Evolutionary conservation across 2,113 vertebrate genomes (phyloP).

Genomic region (Dissostichus mawsoni): DNA sequence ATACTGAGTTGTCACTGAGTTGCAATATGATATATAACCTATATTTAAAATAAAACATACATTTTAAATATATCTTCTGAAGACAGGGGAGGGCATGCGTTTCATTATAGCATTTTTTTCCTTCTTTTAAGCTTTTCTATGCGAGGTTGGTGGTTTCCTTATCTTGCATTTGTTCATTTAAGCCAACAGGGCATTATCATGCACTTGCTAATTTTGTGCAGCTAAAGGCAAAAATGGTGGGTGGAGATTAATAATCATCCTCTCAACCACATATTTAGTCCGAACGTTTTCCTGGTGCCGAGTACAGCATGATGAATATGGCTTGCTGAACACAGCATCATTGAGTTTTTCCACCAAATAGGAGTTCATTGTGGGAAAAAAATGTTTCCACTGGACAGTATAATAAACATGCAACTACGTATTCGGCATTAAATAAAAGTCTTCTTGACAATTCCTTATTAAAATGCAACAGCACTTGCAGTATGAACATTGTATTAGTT

Average conservation of each 20-base stretch:
- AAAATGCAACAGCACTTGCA: not conserved
- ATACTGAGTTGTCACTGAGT: not conserved
- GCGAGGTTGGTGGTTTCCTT: not conserved
- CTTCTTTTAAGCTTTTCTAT: not conserved
- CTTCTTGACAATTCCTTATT: not conserved
- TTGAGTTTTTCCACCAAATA: too few relatives aligned
- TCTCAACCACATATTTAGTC: constrained; percentile 25
- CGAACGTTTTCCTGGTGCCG: constrained; percentile 11
- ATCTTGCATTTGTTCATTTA: constrained; percentile 7
- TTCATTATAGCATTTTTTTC: not conserved
- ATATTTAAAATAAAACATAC: not conserved
- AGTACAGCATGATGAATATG: constrained; percentile 5
- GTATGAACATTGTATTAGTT: not conserved
- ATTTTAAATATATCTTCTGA: too few relatives aligned
- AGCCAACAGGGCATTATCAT: not conserved
- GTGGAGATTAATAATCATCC: constrained; percentile 3
- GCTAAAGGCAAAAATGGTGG: not conserved
- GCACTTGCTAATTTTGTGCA: not conserved
- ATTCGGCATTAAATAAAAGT: not conserved
- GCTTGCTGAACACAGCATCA: not conserved
- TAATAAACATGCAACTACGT: not conserved
- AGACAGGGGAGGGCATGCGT: not conserved
- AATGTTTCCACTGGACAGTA: not conserved
- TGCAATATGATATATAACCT: not conserved
- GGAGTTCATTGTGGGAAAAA: not conserved